A percentile compares a stretch with the other conserved stretches of the same genome.
phyloP scores from a whole-genome alignment of 2,113 vertebrate species.

The Todiramphus chloris region DNA sequence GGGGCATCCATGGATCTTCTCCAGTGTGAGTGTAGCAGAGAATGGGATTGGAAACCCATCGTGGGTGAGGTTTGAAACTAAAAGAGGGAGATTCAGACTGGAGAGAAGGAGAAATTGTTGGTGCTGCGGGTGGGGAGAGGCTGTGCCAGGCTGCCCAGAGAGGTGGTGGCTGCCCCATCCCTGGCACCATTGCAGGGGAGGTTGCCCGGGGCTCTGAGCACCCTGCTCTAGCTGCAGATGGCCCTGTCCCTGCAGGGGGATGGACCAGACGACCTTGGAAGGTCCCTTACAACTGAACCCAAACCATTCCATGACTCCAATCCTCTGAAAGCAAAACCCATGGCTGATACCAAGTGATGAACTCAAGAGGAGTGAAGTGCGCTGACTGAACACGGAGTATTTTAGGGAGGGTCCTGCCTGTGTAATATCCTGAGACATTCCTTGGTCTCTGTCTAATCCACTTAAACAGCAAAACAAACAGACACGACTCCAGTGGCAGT shows the following conservation, averaged over 20 bases:
- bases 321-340: background rate
- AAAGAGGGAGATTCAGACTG: background rate
- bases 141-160: background rate
- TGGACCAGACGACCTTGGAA: background rate
- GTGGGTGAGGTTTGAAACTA: background rate
- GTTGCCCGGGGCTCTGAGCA: background rate
- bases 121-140: background rate
- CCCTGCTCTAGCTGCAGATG: background rate
- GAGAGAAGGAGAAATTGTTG: background rate
- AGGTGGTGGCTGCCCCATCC: background rate
- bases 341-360: accelerated
- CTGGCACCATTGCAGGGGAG: background rate
- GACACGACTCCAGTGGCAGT: accelerated
- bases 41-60: background rate
- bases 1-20: accelerated
- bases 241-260: background rate
- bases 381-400: accelerated
- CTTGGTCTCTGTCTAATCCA: background rate
- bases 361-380: accelerated
- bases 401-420: background rate
- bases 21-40: background rate
- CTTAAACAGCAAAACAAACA: background rate
- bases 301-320: background rate
- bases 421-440: background rate
- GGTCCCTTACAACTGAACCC: background rate